Percentiles rank a stretch among this genome's conserved stretches.
phyloP scores from a whole-genome alignment of 92 coral and sea anemone genomes.

The Siderastrea radians region DNA sequence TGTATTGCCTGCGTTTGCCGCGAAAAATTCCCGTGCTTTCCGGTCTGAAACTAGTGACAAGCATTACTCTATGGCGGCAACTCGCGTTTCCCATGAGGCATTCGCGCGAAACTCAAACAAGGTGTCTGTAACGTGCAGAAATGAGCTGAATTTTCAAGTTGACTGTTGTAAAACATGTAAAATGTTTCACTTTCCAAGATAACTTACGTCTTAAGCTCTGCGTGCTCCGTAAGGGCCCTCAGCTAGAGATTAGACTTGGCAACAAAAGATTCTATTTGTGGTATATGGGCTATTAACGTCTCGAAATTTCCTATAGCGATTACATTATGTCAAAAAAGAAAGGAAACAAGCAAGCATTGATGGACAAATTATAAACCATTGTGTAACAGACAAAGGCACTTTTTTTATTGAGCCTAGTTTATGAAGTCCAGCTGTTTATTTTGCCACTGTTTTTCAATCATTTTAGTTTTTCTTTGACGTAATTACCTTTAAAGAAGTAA shows the following conservation, averaged over 20 bases:
- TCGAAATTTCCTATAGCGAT: neutral
- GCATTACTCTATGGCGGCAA: too few relatives aligned
- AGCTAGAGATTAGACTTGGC: neutral
- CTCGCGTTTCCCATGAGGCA: too few relatives aligned
- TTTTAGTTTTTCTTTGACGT: neutral
- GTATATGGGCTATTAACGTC: neutral
- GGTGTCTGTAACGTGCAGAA: too few relatives aligned
- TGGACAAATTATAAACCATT: neutral
- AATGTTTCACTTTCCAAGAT: too few relatives aligned
- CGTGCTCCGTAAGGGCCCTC: too few relatives aligned
- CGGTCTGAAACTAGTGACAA: too few relatives aligned
- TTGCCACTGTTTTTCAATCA: neutral
- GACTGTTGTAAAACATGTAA: too few relatives aligned
- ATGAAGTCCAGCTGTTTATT: neutral
- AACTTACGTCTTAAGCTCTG: too few relatives aligned
- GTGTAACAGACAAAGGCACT: neutral
- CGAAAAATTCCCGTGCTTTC: too few relatives aligned
- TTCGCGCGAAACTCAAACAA: too few relatives aligned
- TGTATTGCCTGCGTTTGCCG: too few relatives aligned
- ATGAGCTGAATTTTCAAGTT: too few relatives aligned
- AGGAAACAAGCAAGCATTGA: neutral
- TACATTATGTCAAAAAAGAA: neutral
- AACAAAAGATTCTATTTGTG: neutral
- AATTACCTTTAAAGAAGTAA: neutral
- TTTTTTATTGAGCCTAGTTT: conserved; percentile 12